These are phyloP conservation scores for Lithophane semibrunnea DNA, from an alignment of 2,888 invertebrate species.

Conservation along the genomic window DNA sequence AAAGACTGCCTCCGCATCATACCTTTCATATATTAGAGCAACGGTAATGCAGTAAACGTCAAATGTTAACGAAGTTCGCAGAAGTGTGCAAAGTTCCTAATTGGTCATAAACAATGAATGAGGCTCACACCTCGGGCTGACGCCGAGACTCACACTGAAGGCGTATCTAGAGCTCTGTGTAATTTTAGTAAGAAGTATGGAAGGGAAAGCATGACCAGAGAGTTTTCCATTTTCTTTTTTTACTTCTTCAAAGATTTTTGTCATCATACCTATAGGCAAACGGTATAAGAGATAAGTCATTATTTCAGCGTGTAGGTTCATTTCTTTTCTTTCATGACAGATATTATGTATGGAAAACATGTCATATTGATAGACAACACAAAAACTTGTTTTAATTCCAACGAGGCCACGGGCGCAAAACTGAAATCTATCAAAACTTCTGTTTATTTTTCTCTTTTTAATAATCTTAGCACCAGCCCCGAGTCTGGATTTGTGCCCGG, in stretches of 20 bases:
- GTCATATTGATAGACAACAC: too few relatives aligned
- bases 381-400: background rate
- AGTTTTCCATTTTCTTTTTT: background rate
- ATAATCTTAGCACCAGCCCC: too few relatives aligned
- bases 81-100: slow-evolving; percentile 77
- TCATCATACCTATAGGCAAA: background rate
- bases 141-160: slow-evolving; percentile 23
- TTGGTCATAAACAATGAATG: slow-evolving; percentile 76
- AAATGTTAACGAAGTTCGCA: slow-evolving; percentile 73
- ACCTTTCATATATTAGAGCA: slow-evolving; percentile 51
- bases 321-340: too few relatives aligned
- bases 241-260: background rate
- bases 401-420: too few relatives aligned
- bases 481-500: background rate
- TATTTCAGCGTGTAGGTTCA: too few relatives aligned
- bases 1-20: slow-evolving; percentile 7
- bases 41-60: slow-evolving; percentile 64
- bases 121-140: slow-evolving; percentile 45
- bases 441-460: background rate
- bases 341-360: too few relatives aligned
- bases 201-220: background rate
- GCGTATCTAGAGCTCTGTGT: slow-evolving; percentile 33
- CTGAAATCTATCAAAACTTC: too few relatives aligned
- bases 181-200: background rate
- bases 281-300: too few relatives aligned